Conservation (phyloP, 2,113 vertebrate genomes). For the Hippocampus barbouri region DNA sequence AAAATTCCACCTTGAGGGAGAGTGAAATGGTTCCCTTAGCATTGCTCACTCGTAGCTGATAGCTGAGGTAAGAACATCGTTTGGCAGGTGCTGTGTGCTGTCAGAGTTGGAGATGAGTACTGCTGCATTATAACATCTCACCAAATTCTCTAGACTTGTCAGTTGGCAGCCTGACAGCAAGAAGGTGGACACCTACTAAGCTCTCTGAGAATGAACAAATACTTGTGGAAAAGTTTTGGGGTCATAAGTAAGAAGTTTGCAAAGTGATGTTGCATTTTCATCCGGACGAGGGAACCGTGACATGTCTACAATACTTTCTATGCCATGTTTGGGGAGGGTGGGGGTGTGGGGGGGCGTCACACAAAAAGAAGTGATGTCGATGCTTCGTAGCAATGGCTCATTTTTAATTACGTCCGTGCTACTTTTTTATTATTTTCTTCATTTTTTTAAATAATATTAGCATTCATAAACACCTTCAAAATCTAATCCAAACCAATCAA, state of each 20-base stretch:
- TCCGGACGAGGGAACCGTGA: neutral
- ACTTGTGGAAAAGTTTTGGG: conserved; percentile 49
- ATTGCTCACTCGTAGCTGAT: conserved; percentile 66
- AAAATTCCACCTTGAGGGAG: conserved; percentile 62
- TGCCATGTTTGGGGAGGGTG: neutral
- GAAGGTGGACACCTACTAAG: conserved; percentile 69
- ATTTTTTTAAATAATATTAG: too few species aligned
- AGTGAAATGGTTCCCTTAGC: conserved; percentile 61
- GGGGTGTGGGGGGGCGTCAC: too few species aligned
- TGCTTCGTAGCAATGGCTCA: too few species aligned
- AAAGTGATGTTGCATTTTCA: conserved; percentile 9
- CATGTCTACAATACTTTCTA: neutral
- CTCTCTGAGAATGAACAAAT: conserved; percentile 65
- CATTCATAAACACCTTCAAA: too few species aligned
- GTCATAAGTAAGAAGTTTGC: conserved; percentile 41
- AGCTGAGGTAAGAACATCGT: conserved; percentile 65
- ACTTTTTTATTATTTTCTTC: too few species aligned
- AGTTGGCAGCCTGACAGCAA: conserved; percentile 67
- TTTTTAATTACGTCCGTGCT: too few species aligned
- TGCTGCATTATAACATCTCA: conserved; percentile 68
- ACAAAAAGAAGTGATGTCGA: too few species aligned
- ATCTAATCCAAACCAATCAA: too few species aligned
- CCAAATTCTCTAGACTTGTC: conserved; percentile 73
- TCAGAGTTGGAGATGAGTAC: conserved; percentile 69
- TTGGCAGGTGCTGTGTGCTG: conserved; percentile 74